A percentile compares a stretch with the other conserved stretches of the same genome.
phyloP scores from a whole-genome alignment of 2,888 invertebrate genomes.

The Drosophila prostipennis region DNA sequence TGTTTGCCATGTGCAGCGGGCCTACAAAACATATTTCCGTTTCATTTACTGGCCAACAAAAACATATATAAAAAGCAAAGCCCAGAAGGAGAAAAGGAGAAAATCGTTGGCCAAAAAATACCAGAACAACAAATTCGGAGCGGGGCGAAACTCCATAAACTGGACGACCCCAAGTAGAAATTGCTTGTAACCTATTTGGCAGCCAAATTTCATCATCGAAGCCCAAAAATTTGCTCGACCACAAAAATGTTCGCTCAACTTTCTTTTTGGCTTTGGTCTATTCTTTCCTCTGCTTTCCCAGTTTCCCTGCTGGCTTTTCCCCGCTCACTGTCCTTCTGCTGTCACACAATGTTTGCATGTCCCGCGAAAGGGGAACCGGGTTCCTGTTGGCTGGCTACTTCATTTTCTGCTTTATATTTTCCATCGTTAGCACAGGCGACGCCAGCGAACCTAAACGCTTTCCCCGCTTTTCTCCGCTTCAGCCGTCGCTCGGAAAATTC shows the following conservation, averaged over 20 bases:
- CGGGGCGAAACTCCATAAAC: conserved; percentile 64
- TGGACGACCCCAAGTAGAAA: conserved; percentile 71
- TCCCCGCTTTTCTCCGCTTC: conserved; percentile 15
- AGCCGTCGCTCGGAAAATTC: conserved; percentile 6
- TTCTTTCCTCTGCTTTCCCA: conserved; percentile 33
- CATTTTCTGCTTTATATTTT: conserved; percentile 72
- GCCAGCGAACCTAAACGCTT: conserved; percentile 45
- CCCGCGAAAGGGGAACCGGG: conserved; percentile 18
- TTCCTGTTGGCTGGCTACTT: conserved; percentile 58
- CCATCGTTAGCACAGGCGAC: conserved; percentile 41
- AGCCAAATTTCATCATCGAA: conserved; percentile 79
- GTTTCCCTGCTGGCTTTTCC: conserved; percentile 4
- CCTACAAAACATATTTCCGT: conserved; percentile 78
- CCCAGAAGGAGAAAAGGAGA: conserved; percentile 35
- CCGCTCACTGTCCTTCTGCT: conserved; percentile 40
- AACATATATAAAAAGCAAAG: conserved; percentile 14
- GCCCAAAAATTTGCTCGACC: conserved; percentile 77
- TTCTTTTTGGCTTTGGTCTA: conserved; percentile 61
- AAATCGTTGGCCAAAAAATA: conserved; percentile 67
- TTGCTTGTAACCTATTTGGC: conserved; percentile 79
- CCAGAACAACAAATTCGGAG: conserved; percentile 40
- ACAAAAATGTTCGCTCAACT: conserved; percentile 76
- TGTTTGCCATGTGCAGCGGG: conserved; percentile 63
- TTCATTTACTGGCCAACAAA: conserved; percentile 74
- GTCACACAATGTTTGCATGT: conserved; percentile 71